Evolutionary conservation across 1,140 invertebrate species (phyloP), one percentile per base, ranked within the genome.

Genomic region (Drosophila pachea): DNA sequence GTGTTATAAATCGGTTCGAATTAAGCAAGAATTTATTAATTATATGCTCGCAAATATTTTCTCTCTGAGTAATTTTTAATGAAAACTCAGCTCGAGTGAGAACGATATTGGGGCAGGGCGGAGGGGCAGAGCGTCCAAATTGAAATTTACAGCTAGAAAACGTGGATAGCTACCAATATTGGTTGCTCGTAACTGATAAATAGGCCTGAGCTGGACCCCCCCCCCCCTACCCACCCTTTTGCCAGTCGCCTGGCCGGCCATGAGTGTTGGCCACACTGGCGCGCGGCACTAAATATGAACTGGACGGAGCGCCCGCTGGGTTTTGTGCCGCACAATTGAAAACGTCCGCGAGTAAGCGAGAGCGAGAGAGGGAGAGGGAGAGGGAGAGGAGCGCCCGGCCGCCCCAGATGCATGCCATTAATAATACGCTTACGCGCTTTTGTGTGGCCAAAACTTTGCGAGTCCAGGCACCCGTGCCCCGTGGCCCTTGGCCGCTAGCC

Each of bases 391-490:
- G n/a, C 31, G 11, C 0, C 9, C 22, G 14, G 38, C 33, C 9
- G 22, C 40, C 43, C 4, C 16, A 12, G 42, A 56, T 47, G 31
- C 68, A 72, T 55, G 65, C 74, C 70, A 76, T 78, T 74, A 78
- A 78, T 78, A 78, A 78, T 78, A 76, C 76, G 74, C 76, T 78
- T 78, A 78, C 76, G 74, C 76, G 74, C 74, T 78, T 78, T 78
- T 78, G 74, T 78, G 50, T 53, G 32, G 54, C 64, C 53, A 53
- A 68, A 45, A 38, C 33, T 59, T 35, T 43, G 43, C 60, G 47
- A 48, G 22, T 22, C 22, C 22, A 22, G 22, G 40, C 40, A 12
- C 40, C 40, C 40, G 14, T 43, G 40, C 40, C 36, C 16, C 54
- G 5, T 50, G 29, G 35, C 49, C 14, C 29, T 6, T 11, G 8